Evolutionary conservation across 2,888 invertebrate genomes (phyloP).

Genomic region (Protodeltote pygarga): DNA sequence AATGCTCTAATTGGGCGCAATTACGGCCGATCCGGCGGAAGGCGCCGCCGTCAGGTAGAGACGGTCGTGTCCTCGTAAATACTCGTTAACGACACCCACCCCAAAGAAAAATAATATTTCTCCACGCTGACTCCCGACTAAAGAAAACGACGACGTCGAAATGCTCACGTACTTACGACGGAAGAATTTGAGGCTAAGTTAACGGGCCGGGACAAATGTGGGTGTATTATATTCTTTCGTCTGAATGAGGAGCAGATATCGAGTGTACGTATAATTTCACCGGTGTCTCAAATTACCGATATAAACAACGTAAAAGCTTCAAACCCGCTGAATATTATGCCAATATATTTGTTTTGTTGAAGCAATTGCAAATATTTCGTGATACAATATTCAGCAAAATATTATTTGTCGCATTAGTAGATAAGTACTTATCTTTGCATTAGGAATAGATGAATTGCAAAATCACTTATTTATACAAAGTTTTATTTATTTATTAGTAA

Average conservation of each 20-base stretch:
- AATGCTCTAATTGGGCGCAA: constrained; percentile 86
- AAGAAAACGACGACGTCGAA: constrained; percentile 73
- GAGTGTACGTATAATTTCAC: constrained; percentile 57
- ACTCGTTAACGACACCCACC: constrained; percentile 82
- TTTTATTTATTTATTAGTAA: too few species aligned
- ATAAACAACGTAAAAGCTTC: constrained; percentile 1
- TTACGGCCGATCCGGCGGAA: constrained; percentile 81
- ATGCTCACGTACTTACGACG: constrained; percentile 74
- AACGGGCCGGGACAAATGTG: constrained; percentile 71
- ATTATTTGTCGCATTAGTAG: too few species aligned
- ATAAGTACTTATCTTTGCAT: too few species aligned
- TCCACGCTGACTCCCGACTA: constrained; percentile 72
- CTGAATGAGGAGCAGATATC: constrained; percentile 68
- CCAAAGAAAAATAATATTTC: constrained; percentile 83
- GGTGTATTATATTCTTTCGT: constrained; percentile 64
- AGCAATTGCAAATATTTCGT: too few species aligned
- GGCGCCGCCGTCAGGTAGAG: constrained; percentile 81
- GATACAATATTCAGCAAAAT: too few species aligned
- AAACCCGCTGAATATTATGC: neutral
- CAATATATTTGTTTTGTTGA: neutral
- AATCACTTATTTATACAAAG: too few species aligned
- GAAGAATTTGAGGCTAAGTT: constrained; percentile 75
- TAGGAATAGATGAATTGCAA: too few species aligned
- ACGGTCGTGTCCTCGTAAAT: constrained; percentile 82
- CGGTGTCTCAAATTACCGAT: constrained; percentile 11